These are phyloP conservation scores for Mesocricetus auratus DNA, from an alignment of 2,113 vertebrate genomes.

Conservation along the genomic window DNA sequence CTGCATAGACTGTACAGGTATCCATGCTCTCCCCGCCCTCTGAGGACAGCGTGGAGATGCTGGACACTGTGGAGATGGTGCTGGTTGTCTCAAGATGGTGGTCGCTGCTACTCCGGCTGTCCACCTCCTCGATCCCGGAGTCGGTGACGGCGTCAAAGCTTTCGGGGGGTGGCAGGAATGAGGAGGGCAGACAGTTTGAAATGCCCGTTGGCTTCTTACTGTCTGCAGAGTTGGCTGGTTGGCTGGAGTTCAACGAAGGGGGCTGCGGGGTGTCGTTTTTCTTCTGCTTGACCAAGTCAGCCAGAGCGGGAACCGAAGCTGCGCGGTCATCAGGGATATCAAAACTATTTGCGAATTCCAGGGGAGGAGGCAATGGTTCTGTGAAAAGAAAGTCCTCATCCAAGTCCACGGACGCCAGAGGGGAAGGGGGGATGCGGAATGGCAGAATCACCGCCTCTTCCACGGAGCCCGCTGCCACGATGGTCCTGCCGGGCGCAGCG, in stretches of 20 bases:
- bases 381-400: conserved; percentile 97
- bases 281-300: conserved; percentile 91
- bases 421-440: conserved; percentile 96
- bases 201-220: conserved; percentile 88
- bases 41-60: conserved; percentile 97
- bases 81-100: conserved; percentile 98
- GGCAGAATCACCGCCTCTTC: conserved; percentile 94
- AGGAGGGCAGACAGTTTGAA: conserved; percentile 92
- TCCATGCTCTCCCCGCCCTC: conserved; percentile 95
- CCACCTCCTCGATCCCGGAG: conserved; percentile 96
- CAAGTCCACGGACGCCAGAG: conserved; percentile 95
- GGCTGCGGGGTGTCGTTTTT: conserved; percentile 86
- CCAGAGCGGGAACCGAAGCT: conserved; percentile 83
- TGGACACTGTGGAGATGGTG: conserved; percentile 97
- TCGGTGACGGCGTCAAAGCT: conserved; percentile 92
- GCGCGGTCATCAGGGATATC: conserved; percentile 95
- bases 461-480: conserved; percentile 91
- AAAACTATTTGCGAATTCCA: conserved; percentile 99
- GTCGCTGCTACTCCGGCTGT: conserved; percentile 96
- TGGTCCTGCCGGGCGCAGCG: conserved; percentile 88
- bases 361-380: conserved; percentile 96
- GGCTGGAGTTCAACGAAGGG: conserved; percentile 86
- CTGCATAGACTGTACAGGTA: conserved; percentile 95
- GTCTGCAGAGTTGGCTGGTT: conserved; percentile 85
- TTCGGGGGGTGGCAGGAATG: conserved; percentile 93